phyloP scores from a whole-genome alignment of 2,797 vertebrate species.

The Girardinus metallicus region DNA sequence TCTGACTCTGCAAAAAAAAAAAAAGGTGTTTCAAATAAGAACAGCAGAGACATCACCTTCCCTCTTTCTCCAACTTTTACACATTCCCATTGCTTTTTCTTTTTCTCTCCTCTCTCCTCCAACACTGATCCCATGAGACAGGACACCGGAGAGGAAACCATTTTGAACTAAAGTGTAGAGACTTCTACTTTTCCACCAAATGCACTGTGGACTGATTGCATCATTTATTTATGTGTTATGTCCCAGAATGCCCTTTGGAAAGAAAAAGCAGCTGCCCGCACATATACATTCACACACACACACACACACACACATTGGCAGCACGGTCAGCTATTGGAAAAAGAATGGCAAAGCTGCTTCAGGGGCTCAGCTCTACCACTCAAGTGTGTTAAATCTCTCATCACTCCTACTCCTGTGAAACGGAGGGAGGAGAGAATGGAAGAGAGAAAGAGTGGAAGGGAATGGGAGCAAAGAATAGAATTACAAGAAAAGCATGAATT shows the following conservation, averaged over 20 bases:
- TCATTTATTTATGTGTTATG: constrained; percentile 72
- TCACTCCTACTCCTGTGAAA: constrained; percentile 39
- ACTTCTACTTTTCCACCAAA: constrained; percentile 62
- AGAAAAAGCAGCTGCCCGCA: constrained; percentile 10
- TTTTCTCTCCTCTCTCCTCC: constrained; percentile 17
- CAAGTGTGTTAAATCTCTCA: constrained; percentile 65
- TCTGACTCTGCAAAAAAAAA: constrained; percentile 32
- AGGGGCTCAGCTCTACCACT: constrained; percentile 40
- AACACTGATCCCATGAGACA: constrained; percentile 44
- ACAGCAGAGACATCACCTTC: constrained; percentile 41
- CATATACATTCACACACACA: constrained; percentile 16
- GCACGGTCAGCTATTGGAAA: constrained; percentile 34
- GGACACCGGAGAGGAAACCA: constrained; percentile 58
- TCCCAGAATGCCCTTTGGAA: constrained; percentile 57
- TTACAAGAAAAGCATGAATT: constrained; percentile 44
- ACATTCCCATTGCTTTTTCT: constrained; percentile 28
- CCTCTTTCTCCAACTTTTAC: constrained; percentile 34
- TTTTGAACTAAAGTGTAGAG: constrained; percentile 64
- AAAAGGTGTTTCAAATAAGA: constrained; percentile 39
- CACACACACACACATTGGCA: constrained; percentile 4
- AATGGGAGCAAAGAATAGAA: constrained; percentile 48
- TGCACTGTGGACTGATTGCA: constrained; percentile 67
- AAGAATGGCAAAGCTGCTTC: constrained; percentile 49
- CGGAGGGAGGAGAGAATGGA: constrained; percentile 15
- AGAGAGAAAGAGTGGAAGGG: constrained; percentile 20